Percentiles rank a stretch among this genome's conserved stretches.
phyloP scores from a whole-genome alignment of 2,888 invertebrate species.

The Conomelus anceps region DNA sequence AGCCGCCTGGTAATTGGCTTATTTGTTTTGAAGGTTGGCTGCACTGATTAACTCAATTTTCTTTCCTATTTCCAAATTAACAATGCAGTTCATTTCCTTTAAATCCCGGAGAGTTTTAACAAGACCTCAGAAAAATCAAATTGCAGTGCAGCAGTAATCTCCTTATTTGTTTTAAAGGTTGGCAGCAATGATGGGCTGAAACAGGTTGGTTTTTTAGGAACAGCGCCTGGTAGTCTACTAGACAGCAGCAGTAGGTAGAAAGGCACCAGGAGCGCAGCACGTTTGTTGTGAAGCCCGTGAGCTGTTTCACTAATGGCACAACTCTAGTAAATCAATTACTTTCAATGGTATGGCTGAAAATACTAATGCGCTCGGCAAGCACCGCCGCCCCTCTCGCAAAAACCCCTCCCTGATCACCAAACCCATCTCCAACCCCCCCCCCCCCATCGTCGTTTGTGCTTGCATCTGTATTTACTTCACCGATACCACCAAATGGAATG shows the following conservation, averaged over 20 bases:
- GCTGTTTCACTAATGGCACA: not conserved
- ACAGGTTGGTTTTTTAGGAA: not conserved
- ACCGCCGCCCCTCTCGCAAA: not conserved
- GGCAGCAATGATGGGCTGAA: not conserved
- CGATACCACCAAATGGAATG: not conserved
- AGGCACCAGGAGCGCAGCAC: not conserved
- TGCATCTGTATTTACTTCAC: not conserved
- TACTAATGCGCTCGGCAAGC: not conserved
- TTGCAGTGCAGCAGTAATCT: no score
- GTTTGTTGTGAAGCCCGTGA: not conserved
- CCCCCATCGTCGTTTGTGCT: not conserved
- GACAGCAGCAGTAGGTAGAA: not conserved
- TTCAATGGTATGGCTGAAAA: conserved; percentile 4
- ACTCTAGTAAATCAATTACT: conserved; percentile 10
- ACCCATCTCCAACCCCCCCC: not conserved
- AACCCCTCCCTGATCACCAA: not conserved
- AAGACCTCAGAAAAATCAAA: not conserved
- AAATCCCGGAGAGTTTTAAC: not conserved
- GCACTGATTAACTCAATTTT: no score
- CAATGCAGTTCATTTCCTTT: not conserved
- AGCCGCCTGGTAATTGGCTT: not conserved
- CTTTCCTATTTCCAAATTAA: no score
- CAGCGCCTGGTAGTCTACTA: not conserved
- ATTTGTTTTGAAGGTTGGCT: not conserved
- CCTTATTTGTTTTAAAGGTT: not conserved